Evolutionary conservation across 2,797 vertebrate species (phyloP).

Genomic region (Sebastes steindachneri): DNA sequence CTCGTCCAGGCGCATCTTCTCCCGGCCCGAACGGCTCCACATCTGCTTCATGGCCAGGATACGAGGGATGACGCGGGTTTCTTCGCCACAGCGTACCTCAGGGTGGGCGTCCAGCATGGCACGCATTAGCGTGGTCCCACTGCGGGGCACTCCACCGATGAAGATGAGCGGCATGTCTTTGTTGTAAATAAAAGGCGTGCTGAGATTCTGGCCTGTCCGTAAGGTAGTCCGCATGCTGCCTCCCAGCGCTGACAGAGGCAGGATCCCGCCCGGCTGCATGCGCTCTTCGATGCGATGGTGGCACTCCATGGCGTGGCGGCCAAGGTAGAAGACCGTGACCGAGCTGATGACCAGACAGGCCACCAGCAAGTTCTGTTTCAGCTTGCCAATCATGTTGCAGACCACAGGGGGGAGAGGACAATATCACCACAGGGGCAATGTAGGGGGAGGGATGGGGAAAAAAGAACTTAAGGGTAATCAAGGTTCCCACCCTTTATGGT

Average conservation of each 20-base stretch:
- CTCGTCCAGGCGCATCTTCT: slow-evolving; percentile 96
- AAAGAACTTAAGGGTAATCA: slow-evolving; percentile 21
- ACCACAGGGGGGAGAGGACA: slow-evolving; percentile 15
- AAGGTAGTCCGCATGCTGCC: slow-evolving; percentile 79
- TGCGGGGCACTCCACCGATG: slow-evolving; percentile 95
- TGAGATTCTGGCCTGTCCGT: slow-evolving; percentile 77
- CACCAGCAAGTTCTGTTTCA: slow-evolving; percentile 95
- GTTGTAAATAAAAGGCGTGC: slow-evolving; percentile 87
- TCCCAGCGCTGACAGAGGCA: slow-evolving; percentile 61
- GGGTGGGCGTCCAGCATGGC: slow-evolving; percentile 98
- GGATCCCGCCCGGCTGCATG: slow-evolving; percentile 71
- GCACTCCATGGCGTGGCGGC: slow-evolving; percentile 97
- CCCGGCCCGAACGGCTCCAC: slow-evolving; percentile 96
- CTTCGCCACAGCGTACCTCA: slow-evolving; percentile 93
- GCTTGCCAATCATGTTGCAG: slow-evolving; percentile 90
- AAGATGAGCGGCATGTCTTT: slow-evolving; percentile 98
- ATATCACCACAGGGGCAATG: slow-evolving; percentile 36
- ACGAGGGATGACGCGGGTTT: slow-evolving; percentile 94
- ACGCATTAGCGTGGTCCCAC: slow-evolving; percentile 96
- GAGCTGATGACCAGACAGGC: slow-evolving; percentile 96
- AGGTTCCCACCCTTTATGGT: slow-evolving; percentile 73
- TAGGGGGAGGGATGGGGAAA: slow-evolving; percentile 29
- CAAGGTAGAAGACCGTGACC: slow-evolving; percentile 94
- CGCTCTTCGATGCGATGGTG: slow-evolving; percentile 94
- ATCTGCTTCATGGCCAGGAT: slow-evolving; percentile 98